Base-by-base conservation (phyloP, 2,797 vertebrate species). In the Gymnopithys bicolor region DNA sequence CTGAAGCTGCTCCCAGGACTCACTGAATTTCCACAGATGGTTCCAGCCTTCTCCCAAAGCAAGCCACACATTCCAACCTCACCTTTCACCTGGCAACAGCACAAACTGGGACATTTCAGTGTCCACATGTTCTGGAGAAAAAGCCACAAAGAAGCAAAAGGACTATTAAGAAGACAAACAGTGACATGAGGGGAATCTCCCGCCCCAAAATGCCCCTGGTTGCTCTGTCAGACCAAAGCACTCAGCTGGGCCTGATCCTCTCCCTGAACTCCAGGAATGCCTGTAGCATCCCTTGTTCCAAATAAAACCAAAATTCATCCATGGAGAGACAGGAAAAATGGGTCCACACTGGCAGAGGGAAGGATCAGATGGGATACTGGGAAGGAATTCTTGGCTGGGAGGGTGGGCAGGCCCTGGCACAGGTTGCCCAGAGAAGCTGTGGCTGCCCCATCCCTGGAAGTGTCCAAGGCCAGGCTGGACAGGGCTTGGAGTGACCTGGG, bases 291-390 rank as follows among this genome's bases (percentile, higher is more conserved):
- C 53, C 19, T 53, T 32, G 23, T 23, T 59, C 62, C 30, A 45
- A 48, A 23, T 22, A 23, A 45, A 58, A 32, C 3, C 18, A 0
- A 0, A 4, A 19, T 3, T 28, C 11, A n/a, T 5, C 22, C 33
- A 69, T 3, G 4, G 28, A 51, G 24, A 70, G 71, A n/a, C 37
- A 45, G 45, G 51, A 64, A 45, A 30, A 52, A 33, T 51, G 56
- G 28, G n/a, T 45, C 24, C 4, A 33, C 33, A 25, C 14, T 64
- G 37, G 17, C 37, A 27, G 37, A 64, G 24, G 28, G 27, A 17
- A 53, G 19, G 10, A 10, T 5, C 25, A 4, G 13, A 9, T 37
- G 28, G 28, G 43, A 51, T 6, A 30, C 0, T 43, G n/a, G 28
- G n/a, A 2, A 70, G 43, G 4, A 70, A 39, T 51, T 41, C 41